Evolutionary conservation across 2,113 vertebrate species (phyloP).

Genomic region (Lophochroa leadbeateri): DNA sequence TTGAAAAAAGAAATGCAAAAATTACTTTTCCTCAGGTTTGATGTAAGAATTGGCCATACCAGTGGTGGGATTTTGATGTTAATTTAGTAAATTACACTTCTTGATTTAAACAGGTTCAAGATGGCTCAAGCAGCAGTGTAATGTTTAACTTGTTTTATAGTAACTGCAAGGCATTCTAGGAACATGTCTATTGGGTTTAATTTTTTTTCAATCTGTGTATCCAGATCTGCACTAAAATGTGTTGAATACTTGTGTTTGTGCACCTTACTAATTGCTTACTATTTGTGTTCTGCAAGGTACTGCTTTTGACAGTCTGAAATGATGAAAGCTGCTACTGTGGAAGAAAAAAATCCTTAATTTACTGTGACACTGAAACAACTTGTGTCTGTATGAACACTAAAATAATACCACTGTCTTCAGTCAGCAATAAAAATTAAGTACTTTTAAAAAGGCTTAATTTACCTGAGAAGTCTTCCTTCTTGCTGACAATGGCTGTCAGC

Average conservation of each 20-base stretch:
- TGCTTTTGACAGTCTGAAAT: not conserved
- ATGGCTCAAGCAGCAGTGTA: not conserved
- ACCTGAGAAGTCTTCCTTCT: not conserved
- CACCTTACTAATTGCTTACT: not conserved
- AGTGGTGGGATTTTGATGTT: not conserved
- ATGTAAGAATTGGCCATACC: not conserved
- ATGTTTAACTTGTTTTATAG: not conserved
- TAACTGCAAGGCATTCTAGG: not conserved
- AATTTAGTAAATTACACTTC: not conserved
- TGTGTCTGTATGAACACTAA: not conserved
- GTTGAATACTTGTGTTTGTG: not conserved
- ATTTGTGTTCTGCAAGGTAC: not conserved
- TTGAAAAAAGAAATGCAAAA: not conserved
- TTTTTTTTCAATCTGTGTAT: not conserved
- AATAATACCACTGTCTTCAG: not conserved
- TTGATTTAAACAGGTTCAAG: not conserved
- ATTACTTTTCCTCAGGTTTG: not conserved
- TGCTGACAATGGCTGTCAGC: not conserved
- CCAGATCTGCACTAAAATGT: not conserved
- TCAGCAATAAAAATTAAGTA: not conserved
- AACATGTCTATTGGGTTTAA: not conserved
- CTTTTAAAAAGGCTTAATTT: not conserved
- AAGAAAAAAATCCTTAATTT: not conserved
- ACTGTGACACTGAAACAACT: not conserved
- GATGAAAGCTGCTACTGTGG: not conserved